phyloP scores from a whole-genome alignment of 2,797 vertebrate genomes.

The Nannoperca australis region DNA sequence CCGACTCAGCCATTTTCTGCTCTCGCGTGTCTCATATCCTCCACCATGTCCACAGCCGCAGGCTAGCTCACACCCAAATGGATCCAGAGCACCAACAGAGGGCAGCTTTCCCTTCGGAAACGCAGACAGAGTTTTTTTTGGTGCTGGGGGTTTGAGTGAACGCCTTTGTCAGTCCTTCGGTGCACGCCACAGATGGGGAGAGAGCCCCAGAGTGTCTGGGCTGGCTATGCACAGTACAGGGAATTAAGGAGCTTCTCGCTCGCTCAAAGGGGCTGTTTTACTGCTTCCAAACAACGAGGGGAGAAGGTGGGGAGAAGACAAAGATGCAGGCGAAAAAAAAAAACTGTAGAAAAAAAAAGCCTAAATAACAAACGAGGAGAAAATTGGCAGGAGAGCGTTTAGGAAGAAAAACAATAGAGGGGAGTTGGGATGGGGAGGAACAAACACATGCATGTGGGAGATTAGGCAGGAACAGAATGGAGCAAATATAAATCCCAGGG shows the following conservation, averaged over 20 bases:
- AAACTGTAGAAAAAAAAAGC: constrained; percentile 35
- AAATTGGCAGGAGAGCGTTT: constrained; percentile 68
- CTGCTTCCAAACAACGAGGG: constrained; percentile 56
- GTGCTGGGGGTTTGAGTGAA: constrained; percentile 27
- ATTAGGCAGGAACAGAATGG: constrained; percentile 43
- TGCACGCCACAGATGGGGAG: constrained; percentile 40
- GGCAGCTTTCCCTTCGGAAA: constrained; percentile 51
- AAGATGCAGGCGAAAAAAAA: constrained; percentile 38
- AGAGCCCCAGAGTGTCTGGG: constrained; percentile 49
- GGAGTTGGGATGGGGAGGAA: constrained; percentile 42
- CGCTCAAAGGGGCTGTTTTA: constrained; percentile 57
- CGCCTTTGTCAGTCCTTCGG: constrained; percentile 34
- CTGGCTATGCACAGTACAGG: constrained; percentile 52
- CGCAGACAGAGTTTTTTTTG: constrained; percentile 8
- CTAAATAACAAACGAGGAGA: constrained; percentile 50
- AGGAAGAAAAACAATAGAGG: constrained; percentile 60
- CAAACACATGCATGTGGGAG: constrained; percentile 52
- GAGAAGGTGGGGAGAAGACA: constrained; percentile 41
- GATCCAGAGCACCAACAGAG: constrained; percentile 63
- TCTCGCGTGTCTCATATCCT: constrained; percentile 67
- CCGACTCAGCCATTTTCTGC: constrained; percentile 80
- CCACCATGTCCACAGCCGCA: constrained; percentile 59
- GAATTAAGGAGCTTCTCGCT: constrained; percentile 57
- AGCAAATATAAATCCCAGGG: constrained; percentile 44
- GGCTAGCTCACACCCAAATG: constrained; percentile 65